Evolutionary conservation across 1,140 invertebrate species (phyloP).

Genomic region (Euura lappo): DNA sequence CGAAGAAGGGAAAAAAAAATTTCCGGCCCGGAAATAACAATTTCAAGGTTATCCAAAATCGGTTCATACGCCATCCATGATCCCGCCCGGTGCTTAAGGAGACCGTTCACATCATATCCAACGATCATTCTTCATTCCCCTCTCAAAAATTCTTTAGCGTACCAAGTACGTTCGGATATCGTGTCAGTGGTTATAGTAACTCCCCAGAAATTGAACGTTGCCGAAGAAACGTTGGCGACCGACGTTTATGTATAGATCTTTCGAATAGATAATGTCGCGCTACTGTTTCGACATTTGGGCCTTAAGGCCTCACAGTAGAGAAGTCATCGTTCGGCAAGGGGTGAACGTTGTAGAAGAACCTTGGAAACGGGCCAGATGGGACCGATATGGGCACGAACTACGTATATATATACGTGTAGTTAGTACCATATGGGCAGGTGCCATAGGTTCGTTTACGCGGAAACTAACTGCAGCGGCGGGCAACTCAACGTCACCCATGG

Average conservation of each 20-base stretch:
- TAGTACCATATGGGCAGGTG: slow-evolving; percentile 3
- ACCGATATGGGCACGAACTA: not conserved
- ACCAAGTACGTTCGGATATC: not conserved
- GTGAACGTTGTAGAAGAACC: not conserved
- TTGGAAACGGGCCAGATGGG: not conserved
- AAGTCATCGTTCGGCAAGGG: too few species aligned
- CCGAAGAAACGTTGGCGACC: not conserved
- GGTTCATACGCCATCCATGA: too few species aligned
- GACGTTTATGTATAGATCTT: not conserved
- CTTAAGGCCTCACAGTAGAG: not conserved
- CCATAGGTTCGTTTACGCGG: not conserved
- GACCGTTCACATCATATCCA: too few species aligned
- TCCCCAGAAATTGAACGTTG: not conserved
- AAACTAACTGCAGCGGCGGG: not conserved
- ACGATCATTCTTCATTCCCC: too few species aligned
- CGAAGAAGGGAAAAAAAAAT: not conserved
- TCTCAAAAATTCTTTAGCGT: too few species aligned
- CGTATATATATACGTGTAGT: too few species aligned
- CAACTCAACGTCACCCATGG: too few species aligned
- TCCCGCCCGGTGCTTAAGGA: not conserved
- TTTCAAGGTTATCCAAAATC: not conserved
- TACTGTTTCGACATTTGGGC: slow-evolving; percentile 2
- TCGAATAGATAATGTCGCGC: not conserved
- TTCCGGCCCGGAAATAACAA: not conserved
- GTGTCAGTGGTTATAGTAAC: not conserved